Conservation (phyloP, 2,797 vertebrate genomes). For the Pelodytes ibericus region DNA sequence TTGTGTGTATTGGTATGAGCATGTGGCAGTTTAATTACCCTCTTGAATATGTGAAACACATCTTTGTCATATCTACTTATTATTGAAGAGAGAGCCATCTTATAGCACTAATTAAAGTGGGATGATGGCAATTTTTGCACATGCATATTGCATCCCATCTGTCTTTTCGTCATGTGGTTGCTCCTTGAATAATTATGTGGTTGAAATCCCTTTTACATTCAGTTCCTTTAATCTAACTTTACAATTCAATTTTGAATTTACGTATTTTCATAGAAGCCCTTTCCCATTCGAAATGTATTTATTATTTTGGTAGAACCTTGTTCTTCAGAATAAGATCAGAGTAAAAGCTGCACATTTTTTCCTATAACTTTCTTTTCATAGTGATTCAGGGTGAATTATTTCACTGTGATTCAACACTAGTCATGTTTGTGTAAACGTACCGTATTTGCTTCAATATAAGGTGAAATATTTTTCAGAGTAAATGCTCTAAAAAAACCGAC, state of each 20-base stretch:
- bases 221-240: conserved; percentile 61
- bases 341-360: no score
- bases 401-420: no score
- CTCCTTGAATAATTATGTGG: conserved; percentile 65
- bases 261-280: neutral
- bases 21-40: conserved; percentile 72
- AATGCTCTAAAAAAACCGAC: no score
- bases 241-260: conserved; percentile 56
- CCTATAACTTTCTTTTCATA: no score
- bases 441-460: no score
- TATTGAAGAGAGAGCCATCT: conserved; percentile 66
- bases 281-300: no score
- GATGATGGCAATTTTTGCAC: conserved; percentile 65
- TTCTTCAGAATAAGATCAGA: no score
- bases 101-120: conserved; percentile 70
- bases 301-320: no score
- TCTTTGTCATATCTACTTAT: conserved; percentile 73
- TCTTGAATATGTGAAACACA: conserved; percentile 69
- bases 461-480: no score
- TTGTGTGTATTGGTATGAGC: conserved; percentile 68
- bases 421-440: no score
- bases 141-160: conserved; percentile 67
- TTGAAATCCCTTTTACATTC: conserved; percentile 60
- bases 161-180: conserved; percentile 63
- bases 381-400: no score